Conservation (phyloP, 2,888 invertebrate genomes). For the Agrypnus murinus region DNA sequence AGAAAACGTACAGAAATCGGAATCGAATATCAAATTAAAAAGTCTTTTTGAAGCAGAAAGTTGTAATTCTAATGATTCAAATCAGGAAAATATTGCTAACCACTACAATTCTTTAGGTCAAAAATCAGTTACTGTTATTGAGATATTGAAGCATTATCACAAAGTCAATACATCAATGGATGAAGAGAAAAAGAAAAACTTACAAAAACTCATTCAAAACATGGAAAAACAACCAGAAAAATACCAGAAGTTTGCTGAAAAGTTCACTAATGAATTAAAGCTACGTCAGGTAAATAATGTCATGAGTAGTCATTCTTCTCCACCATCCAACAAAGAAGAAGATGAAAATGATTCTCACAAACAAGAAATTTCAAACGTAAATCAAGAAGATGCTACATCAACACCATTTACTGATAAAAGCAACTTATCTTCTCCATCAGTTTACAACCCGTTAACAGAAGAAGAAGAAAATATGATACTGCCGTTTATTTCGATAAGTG, state of each 20-base stretch:
- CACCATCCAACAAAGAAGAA: no score
- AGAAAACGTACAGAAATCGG: no score
- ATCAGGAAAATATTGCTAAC: slow-evolving; percentile 24
- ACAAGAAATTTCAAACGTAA: no score
- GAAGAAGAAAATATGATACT: neutral
- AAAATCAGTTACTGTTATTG: neutral
- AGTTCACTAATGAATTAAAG: neutral
- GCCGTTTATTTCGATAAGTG: slow-evolving; percentile 19
- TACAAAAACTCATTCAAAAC: slow-evolving; percentile 6
- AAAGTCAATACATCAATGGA: slow-evolving; percentile 1
- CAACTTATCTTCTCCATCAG: no score
- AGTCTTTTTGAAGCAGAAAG: neutral
- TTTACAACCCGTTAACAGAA: neutral
- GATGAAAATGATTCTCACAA: no score
- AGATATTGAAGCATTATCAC: slow-evolving; percentile 29
- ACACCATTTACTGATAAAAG: no score
- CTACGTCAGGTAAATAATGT: no score
- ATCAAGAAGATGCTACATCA: no score
- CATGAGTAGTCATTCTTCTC: no score
- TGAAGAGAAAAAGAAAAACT: slow-evolving; percentile 27
- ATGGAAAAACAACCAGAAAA: slow-evolving; percentile 10
- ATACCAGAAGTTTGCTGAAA: neutral
- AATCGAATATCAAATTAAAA: neutral
- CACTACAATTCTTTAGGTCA: neutral
- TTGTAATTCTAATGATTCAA: slow-evolving; percentile 20